Evolutionary conservation across 2,113 vertebrate genomes (phyloP).

Genomic region (Meleagris gallopavo): DNA sequence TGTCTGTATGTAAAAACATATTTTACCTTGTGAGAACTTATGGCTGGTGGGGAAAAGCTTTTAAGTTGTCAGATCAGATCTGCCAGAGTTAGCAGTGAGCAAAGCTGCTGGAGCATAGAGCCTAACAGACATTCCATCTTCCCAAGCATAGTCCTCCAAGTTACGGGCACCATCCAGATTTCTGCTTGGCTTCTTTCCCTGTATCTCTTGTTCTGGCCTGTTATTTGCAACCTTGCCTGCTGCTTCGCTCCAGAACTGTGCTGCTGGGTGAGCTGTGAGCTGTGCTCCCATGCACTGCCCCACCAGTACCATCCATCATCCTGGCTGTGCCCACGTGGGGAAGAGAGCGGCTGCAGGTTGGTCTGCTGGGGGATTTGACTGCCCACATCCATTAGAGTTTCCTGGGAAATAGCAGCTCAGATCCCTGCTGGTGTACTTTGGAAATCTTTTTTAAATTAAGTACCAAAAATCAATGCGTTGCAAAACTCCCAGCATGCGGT

Average conservation of each 20-base stretch:
- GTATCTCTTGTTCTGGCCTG: neutral
- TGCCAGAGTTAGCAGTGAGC: neutral
- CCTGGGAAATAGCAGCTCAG: slow-evolving; percentile 9
- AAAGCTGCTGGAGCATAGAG: rapidly evolving
- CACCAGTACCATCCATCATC: rapidly evolving
- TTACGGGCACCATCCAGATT: rapidly evolving
- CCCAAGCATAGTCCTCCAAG: neutral
- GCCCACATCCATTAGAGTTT: slow-evolving; percentile 12
- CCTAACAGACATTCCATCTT: neutral
- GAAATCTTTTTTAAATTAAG: slow-evolving; percentile 42
- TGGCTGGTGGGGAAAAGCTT: neutral
- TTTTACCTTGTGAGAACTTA: neutral
- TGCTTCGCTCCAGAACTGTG: neutral
- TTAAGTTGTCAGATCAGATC: neutral
- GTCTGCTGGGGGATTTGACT: neutral
- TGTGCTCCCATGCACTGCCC: neutral
- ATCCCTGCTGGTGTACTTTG: neutral
- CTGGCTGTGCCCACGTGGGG: rapidly evolving
- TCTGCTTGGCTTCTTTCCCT: neutral
- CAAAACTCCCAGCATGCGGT: slow-evolving; percentile 33
- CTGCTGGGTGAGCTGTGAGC: neutral
- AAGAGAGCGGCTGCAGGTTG: neutral
- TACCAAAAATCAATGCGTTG: neutral
- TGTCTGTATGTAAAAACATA: neutral
- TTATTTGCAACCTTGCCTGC: neutral